Percentiles rank a stretch among this genome's conserved stretches.
phyloP scores from a whole-genome alignment of 2,113 vertebrate species.

The Podarcis muralis region DNA sequence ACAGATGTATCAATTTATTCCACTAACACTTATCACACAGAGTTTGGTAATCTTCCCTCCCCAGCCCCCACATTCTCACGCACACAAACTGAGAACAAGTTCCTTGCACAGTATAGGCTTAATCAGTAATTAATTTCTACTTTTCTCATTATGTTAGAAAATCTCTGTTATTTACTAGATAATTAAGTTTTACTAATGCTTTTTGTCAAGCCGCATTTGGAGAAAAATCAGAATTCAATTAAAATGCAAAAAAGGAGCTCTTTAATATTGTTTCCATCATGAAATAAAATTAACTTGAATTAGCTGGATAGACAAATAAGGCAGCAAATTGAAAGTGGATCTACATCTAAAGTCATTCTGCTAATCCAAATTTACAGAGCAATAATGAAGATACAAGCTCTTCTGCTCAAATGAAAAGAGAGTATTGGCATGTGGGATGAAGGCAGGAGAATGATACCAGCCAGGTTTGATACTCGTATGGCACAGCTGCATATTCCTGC shows the following conservation, averaged over 20 bases:
- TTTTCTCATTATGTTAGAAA: constrained; percentile 25
- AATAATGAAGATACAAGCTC: constrained; percentile 7
- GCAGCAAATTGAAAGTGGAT: constrained; percentile 28
- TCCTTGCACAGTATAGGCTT: neutral
- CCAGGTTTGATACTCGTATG: neutral
- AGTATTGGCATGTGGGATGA: too few species aligned
- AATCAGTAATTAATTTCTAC: constrained; percentile 39
- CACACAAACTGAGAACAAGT: neutral
- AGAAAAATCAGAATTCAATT: constrained; percentile 31
- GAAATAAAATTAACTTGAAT: constrained; percentile 34
- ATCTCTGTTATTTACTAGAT: constrained; percentile 37
- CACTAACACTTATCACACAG: neutral
- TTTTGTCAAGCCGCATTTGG: constrained; percentile 33
- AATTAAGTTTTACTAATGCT: constrained; percentile 40
- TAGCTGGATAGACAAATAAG: constrained; percentile 25
- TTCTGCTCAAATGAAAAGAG: neutral
- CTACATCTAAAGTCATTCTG: constrained; percentile 12
- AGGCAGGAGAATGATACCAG: neutral
- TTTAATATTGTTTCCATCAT: constrained; percentile 27
- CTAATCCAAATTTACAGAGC: neutral
- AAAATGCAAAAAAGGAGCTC: constrained; percentile 22
- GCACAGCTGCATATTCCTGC: too few species aligned
- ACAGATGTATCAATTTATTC: constrained; percentile 3
- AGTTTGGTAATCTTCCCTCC: neutral
- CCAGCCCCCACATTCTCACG: neutral